These are phyloP conservation scores for Rhagonycha lutea DNA, from an alignment of 2,888 invertebrate genomes.

Conservation along the genomic window DNA sequence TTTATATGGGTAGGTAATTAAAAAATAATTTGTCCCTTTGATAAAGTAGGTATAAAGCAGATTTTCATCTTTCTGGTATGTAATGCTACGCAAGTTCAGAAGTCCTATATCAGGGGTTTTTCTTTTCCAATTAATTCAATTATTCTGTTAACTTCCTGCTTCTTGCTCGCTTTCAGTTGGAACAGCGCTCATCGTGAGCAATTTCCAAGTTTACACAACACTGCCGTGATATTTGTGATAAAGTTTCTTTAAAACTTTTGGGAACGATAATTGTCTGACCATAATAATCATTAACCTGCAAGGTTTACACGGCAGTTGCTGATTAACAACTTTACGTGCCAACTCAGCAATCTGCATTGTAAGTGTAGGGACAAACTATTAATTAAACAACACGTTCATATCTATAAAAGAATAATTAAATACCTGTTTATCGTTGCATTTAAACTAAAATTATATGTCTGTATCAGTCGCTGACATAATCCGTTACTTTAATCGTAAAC, in stretches of 20 bases:
- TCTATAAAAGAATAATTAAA: slow-evolving; percentile 49
- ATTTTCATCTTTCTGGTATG: background rate
- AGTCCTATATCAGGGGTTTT: too few relatives aligned
- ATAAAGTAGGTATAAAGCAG: background rate
- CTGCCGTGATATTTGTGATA: slow-evolving; percentile 16
- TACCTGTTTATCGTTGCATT: slow-evolving; percentile 43
- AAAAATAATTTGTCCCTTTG: background rate
- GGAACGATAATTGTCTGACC: slow-evolving; percentile 26
- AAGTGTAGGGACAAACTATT: slow-evolving; percentile 45
- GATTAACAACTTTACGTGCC: slow-evolving; percentile 48
- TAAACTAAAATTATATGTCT: slow-evolving; percentile 31
- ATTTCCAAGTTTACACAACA: slow-evolving; percentile 2
- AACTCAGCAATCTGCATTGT: slow-evolving; percentile 48
- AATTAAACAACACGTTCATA: slow-evolving; percentile 48
- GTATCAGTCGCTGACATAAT: slow-evolving; percentile 24
- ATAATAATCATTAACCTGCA: slow-evolving; percentile 41
- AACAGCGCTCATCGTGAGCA: background rate
- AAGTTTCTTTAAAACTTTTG: slow-evolving; percentile 19
- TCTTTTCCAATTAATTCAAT: too few relatives aligned
- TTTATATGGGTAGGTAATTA: background rate
- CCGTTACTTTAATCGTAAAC: slow-evolving; percentile 13
- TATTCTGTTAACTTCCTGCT: background rate
- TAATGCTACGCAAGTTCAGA: too few relatives aligned
- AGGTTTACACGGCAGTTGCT: slow-evolving; percentile 42
- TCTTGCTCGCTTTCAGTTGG: background rate